Evolutionary conservation across 1,140 invertebrate genomes (phyloP).

Genomic region (Atta colombica): DNA sequence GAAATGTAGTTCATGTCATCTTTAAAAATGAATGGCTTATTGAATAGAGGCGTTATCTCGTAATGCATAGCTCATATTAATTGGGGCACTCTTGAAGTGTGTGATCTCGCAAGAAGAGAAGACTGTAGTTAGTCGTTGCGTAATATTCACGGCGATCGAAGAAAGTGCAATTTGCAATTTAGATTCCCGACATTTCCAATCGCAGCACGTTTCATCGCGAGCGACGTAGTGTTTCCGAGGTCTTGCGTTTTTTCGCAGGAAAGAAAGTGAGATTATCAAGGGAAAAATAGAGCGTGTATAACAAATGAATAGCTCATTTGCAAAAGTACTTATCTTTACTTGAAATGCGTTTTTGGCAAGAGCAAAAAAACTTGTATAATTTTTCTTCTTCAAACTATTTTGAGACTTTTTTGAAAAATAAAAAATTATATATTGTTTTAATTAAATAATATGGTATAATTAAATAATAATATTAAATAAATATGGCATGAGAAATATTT

Average conservation of each 20-base stretch:
- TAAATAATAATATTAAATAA: no score
- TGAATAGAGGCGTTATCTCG: conserved; percentile 24
- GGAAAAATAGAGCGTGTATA: not conserved
- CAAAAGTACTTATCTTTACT: no score
- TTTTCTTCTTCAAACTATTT: no score
- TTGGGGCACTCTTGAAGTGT: conserved; percentile 35
- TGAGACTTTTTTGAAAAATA: no score
- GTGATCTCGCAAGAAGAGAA: conserved; percentile 60
- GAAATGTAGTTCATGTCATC: not conserved
- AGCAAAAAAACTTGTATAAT: no score
- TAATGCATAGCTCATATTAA: conserved; percentile 22
- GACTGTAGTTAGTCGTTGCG: conserved; percentile 40
- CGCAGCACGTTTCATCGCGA: not conserved
- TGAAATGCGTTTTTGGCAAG: no score
- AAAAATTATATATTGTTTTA: no score
- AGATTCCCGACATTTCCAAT: conserved; percentile 33
- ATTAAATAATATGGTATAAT: no score
- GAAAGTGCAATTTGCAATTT: conserved; percentile 61
- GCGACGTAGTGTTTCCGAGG: not conserved
- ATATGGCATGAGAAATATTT: no score
- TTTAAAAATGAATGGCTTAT: conserved; percentile 31
- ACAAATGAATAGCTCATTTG: not conserved
- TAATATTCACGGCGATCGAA: conserved; percentile 43
- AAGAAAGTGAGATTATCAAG: not conserved
- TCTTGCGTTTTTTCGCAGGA: not conserved